Evolutionary conservation across 2,797 vertebrate genomes (phyloP).

Genomic region (Spheniscus humboldti): DNA sequence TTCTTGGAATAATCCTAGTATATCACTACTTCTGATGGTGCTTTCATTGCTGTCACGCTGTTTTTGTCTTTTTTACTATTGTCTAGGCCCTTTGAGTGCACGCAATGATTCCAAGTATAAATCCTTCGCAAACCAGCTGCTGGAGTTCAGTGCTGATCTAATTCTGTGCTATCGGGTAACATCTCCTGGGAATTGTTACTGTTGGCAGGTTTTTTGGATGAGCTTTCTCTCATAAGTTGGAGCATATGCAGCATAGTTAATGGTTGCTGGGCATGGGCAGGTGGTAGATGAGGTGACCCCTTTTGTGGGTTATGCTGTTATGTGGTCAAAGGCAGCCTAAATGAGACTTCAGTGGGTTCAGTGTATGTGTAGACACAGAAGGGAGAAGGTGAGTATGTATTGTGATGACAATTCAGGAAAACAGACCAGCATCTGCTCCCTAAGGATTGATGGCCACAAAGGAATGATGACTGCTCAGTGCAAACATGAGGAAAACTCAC

Average conservation of each 20-base stretch:
- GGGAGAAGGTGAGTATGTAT: background rate
- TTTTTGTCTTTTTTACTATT: background rate
- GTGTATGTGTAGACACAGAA: background rate
- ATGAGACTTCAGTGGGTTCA: background rate
- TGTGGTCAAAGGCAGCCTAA: background rate
- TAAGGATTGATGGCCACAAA: background rate
- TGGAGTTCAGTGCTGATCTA: background rate
- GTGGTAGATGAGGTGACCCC: background rate
- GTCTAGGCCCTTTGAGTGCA: background rate
- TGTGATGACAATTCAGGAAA: background rate
- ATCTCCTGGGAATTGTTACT: background rate
- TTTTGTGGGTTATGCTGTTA: background rate
- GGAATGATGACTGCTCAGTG: background rate
- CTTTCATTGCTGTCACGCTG: background rate
- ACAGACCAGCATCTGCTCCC: background rate
- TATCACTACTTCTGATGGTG: background rate
- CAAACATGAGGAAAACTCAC: background rate
- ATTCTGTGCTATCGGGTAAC: background rate
- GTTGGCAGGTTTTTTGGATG: background rate
- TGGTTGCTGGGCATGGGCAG: background rate
- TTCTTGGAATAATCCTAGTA: background rate
- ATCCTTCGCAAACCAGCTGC: background rate
- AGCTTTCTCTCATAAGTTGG: background rate
- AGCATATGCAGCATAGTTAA: background rate
- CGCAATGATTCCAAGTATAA: background rate